These are phyloP conservation scores for Herpailurus yagouaroundi DNA, from an alignment of 2,113 vertebrate genomes.

Conservation along the genomic window DNA sequence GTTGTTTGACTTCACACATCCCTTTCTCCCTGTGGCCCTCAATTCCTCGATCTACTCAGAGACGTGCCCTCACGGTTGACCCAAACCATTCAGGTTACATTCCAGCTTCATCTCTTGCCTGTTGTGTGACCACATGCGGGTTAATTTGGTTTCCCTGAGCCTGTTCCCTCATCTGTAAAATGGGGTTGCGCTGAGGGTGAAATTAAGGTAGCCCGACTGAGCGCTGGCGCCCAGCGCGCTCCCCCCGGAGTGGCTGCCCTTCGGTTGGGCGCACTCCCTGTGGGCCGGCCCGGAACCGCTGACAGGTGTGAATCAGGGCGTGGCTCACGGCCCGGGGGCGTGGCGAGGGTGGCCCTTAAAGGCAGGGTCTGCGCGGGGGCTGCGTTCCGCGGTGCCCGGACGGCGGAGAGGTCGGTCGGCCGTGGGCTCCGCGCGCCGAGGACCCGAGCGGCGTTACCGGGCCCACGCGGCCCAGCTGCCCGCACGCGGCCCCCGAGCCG, in stretches of 20 bases:
- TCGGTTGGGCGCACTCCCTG: rapidly evolving
- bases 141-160: neutral
- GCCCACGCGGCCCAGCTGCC: rapidly evolving
- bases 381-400: rapidly evolving
- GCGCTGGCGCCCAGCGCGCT: neutral
- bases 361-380: neutral
- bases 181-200: neutral
- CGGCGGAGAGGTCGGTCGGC: rapidly evolving
- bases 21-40: neutral
- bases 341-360: neutral
- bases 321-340: neutral
- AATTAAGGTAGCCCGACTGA: neutral
- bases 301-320: neutral
- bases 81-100: neutral
- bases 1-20: neutral
- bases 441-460: neutral
- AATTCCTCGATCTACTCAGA: neutral
- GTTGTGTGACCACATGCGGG: neutral
- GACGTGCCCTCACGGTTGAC: neutral
- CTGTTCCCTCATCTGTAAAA: neutral
- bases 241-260: rapidly evolving
- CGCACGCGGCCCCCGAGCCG: neutral
- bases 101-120: neutral
- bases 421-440: neutral
- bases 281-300: rapidly evolving